phyloP scores from a whole-genome alignment of 2,797 vertebrate species.

The Arctocebus calabarensis region DNA sequence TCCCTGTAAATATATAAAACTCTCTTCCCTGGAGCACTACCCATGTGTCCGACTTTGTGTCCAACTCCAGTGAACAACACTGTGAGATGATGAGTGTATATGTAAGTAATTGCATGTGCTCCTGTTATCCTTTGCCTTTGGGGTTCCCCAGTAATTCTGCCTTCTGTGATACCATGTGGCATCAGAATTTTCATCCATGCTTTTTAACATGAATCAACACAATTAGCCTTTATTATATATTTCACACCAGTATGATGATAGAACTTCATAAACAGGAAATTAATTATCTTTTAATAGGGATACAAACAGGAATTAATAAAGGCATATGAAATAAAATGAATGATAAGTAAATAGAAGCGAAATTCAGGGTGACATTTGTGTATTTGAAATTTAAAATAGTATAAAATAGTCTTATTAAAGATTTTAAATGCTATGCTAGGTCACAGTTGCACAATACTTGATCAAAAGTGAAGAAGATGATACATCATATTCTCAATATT shows the following conservation, averaged over 20 bases:
- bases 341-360: not conserved
- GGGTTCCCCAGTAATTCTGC: not conserved
- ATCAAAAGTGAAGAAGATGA: not conserved
- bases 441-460: not conserved
- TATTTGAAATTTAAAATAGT: not conserved
- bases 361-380: not conserved
- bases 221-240: not conserved
- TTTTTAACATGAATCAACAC: not conserved
- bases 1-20: not conserved
- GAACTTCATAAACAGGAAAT: not conserved
- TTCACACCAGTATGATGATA: not conserved
- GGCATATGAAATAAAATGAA: not conserved
- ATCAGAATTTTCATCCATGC: not conserved
- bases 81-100: not conserved
- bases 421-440: not conserved
- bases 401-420: not conserved
- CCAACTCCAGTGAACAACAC: not conserved
- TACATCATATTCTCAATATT: not conserved
- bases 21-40: not conserved
- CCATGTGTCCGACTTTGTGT: too few species aligned
- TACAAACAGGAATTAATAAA: not conserved
- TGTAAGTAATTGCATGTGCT: not conserved
- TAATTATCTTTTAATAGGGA: not conserved
- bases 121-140: not conserved
- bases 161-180: accelerated